Evolutionary conservation across 1,140 invertebrate genomes (phyloP), one percentile per base, ranked within the genome.

Genomic region (Bradynema listronoti): DNA sequence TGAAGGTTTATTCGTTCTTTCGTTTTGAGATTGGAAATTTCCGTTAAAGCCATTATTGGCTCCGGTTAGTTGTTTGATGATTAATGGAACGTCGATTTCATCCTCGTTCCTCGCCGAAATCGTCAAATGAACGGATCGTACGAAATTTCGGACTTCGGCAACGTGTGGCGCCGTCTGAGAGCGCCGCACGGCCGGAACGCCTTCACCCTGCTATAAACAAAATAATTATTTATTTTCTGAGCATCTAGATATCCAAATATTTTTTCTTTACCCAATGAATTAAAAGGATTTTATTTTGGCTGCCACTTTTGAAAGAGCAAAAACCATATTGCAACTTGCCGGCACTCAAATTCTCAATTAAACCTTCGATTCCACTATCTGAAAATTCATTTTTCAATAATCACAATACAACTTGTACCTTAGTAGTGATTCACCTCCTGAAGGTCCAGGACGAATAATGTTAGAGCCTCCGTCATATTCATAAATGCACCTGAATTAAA

Each of bases 391-490:
- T 58, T 58, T 19, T 36, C 14, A 58, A 33, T 25, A 46, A 61
- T 41, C 16, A 19, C 16, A 65, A 29, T 66, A 25, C 14, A 63
- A 55, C 19, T 4, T 5, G 19, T 22, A 49, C 19, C 9, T 19
- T 2, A 51, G 41, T 25, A 55, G n/a, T 51, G 11, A 27, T 54
- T 75, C 32, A 69, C 66, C 52, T 76, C 69, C 69, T 14, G 2
- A 50, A 14, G 46, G 56, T 16, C 65, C 69, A 19, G 75, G 22
- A 47, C 66, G 58, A 5, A 71, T 22, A 33, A 71, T 75, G 56
- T 71, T 77, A 16, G 73, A 72, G 27, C 43, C 45, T 19, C 56
- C 72, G 36, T 71, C 69, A 33, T 71, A 71, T 29, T 73, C 69
- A 34, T 75, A 72, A 47, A 71, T 71, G 19, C 34, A 43, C 69